These are phyloP conservation scores for Amorpha juglandis DNA, from an alignment of 2,888 invertebrate species.

Conservation along the genomic window DNA sequence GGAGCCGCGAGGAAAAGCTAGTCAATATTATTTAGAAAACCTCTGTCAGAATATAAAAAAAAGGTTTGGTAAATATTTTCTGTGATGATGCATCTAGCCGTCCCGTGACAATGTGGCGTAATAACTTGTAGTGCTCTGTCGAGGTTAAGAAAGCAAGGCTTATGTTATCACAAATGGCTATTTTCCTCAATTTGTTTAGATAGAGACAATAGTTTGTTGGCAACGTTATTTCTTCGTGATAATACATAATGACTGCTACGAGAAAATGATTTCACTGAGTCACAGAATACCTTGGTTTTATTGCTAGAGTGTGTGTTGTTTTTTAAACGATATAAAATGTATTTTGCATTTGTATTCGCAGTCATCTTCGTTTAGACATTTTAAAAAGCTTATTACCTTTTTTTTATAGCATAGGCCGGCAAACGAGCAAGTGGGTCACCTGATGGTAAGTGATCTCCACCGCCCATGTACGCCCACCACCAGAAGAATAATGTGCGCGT, in stretches of 20 bases:
- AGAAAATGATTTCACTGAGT: constrained; percentile 2
- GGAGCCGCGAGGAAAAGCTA: too few species aligned
- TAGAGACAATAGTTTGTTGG: constrained; percentile 14
- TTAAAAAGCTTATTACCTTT: too few species aligned
- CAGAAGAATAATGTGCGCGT: too few species aligned
- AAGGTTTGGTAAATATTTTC: background rate
- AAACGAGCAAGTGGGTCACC: too few species aligned
- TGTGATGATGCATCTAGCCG: background rate
- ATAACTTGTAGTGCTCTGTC: background rate
- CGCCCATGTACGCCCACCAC: too few species aligned
- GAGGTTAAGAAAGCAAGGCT: constrained; percentile 30
- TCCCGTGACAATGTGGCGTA: background rate
- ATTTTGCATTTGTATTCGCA: too few species aligned
- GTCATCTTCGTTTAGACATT: too few species aligned
- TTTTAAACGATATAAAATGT: too few species aligned
- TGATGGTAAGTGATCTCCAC: too few species aligned
- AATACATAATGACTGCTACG: background rate
- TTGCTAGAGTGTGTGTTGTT: background rate
- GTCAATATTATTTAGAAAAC: too few species aligned
- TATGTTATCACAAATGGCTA: constrained; percentile 21
- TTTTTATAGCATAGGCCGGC: too few species aligned
- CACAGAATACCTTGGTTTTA: background rate
- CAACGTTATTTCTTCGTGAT: constrained; percentile 15
- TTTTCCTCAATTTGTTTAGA: constrained; percentile 14
- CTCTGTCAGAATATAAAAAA: too few species aligned